A percentile compares a stretch with the other conserved stretches of the same genome.
These are phyloP conservation scores for Ichneumoninae sp. DNA, from an alignment of 2,888 invertebrate genomes.

Conservation along the genomic window DNA sequence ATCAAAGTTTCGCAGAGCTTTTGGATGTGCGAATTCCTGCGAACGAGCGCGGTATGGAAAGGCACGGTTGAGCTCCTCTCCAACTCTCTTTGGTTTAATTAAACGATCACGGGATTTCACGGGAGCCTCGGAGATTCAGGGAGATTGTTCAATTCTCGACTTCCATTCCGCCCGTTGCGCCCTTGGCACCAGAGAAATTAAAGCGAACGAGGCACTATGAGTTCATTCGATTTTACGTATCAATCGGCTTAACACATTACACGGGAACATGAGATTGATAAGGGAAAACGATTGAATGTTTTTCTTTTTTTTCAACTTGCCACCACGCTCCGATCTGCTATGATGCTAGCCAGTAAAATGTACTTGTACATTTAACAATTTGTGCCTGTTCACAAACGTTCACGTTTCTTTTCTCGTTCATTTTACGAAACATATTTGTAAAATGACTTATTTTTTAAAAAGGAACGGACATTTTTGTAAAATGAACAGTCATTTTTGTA, in stretches of 20 bases:
- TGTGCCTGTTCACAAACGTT: too few species aligned
- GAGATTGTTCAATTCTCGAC: constrained; percentile 55
- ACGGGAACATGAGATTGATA: constrained; percentile 1
- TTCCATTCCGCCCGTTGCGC: neutral
- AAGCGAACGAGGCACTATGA: constrained; percentile 32
- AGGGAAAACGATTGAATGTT: neutral
- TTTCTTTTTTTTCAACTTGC: neutral
- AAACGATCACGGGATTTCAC: constrained; percentile 56
- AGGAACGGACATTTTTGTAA: neutral
- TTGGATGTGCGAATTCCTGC: constrained; percentile 5
- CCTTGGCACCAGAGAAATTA: neutral
- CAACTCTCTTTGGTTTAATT: constrained; percentile 60
- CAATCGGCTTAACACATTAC: constrained; percentile 6
- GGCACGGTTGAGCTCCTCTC: constrained; percentile 39
- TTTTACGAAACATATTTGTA: too few species aligned
- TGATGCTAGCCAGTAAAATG: neutral
- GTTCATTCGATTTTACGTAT: constrained; percentile 24
- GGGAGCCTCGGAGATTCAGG: constrained; percentile 38
- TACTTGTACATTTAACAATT: neutral
- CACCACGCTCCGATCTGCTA: neutral
- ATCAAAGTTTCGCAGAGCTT: constrained; percentile 54
- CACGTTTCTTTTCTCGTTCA: too few species aligned
- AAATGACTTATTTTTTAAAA: neutral
- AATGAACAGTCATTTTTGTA: neutral
- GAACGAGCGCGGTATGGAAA: neutral